Evolutionary conservation across 1,140 invertebrate species (phyloP), one percentile per base, ranked within the genome.

Genomic region (Monochamus saltuarius): DNA sequence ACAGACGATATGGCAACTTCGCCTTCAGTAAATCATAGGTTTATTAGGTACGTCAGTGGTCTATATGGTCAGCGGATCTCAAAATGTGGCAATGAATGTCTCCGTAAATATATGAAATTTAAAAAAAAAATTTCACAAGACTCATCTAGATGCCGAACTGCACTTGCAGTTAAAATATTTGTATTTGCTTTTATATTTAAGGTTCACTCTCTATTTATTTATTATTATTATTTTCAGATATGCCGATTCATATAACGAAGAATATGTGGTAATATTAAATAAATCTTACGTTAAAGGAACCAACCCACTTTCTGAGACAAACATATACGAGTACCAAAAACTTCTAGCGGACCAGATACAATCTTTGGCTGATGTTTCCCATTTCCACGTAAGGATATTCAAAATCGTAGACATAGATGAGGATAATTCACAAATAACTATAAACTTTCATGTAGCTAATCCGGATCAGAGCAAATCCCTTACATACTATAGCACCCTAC

Each of bases 391-490:
- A 7, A 60, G 65, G 45, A 55, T 66, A 19, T 63, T 58, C 22
- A 63, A 61, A 51, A 55, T 66, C 10, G 39, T 47, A 34, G 50
- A 22, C 10, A 49, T 66, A 29, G 54, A 63, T 49, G 57, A 54
- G 19, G n/a, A 39, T 4, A 55, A 35, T 14, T 46, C 46, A 36
- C 40, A 54, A 10, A 56, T 62, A 0, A 55, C 47, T 19, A 45
- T 63, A 11, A 66, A 54, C 17, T 66, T 59, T 43, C 64, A 66
- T 60, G 14, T 66, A 7, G 56, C 64, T n/a, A 59, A 56, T 14
- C 13, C 56, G 7, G 39, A 59, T 35, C 34, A 56, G n/a, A 10
- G 19, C 9, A 22, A 4, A 19, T 16, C 14, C 17, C n/a, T 39
- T 8, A 1, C 2, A 17, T 4, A 17, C 9, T 46, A 1, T 10